Base-by-base conservation (phyloP, 2,113 vertebrate species). In the Phalacrocorax pelagicus region DNA sequence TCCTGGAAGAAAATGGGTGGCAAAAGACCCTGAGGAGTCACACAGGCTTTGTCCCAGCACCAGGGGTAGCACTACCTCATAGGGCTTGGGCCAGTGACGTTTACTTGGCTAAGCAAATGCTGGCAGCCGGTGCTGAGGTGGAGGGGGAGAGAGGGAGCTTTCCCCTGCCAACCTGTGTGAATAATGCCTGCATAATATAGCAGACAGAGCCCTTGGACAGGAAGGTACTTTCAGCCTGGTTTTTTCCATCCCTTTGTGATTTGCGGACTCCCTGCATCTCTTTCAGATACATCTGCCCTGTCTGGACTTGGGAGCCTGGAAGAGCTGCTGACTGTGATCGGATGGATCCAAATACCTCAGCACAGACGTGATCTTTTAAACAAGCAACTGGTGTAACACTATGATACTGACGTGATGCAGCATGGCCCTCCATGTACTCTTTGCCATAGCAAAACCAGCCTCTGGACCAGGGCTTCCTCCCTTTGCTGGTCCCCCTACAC, bases 251-350 rank as follows among this genome's bases (percentile, higher is more conserved):
- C 11, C 6, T 34, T 38, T 47, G 29, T 54, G 44, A 73, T 44
- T 9, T 75, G 57, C 54, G 0, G 0, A 29, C 1, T 12, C 29
- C 46, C 40, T 1, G 3, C 19, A 46, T 47, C 69, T 61, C 62
- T 89, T 91, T 90, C 1, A 2, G 62, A 69, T 72, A 57, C 16
- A 49, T 52, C 36, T 90, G 19, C 12, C 15, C 36, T 30, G 18
- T 30, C 61, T 82, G 61, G 30, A 67, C 1, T 5, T 57, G 36
- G 40, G 40, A 82, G 23, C 27, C 18, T 73, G 69, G 62, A 86
- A 90, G 55, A 83, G 32, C 62, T 54, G 44, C 71, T 59, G 65
- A 34, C 49, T 81, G 69, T 61, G 47, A 80, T 26, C 67, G 12
- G 52, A 69, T 30, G 34, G 52, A 90, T 77, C 30, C 77, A 74